Evolutionary conservation across 1,140 invertebrate genomes (phyloP), one percentile per base, ranked within the genome.

Genomic region (Tyrophagus putrescentiae): DNA sequence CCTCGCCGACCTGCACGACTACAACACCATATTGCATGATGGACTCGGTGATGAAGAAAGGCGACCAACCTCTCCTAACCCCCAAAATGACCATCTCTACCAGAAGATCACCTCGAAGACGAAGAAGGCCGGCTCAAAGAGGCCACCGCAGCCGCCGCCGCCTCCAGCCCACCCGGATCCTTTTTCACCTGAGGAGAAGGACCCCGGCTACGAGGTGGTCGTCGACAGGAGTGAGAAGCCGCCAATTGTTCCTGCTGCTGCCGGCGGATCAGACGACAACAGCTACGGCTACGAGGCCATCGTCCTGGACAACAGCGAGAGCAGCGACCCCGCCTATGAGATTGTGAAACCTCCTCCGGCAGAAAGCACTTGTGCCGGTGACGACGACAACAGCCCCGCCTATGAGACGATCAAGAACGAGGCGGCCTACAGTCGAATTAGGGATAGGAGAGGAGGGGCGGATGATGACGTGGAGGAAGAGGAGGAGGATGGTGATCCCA

Each of bases 171-270:
- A 60, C 21, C 28, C 44, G 13, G 45, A 60, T n/a, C 21, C 33
- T 53, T 60, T 32, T 36, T 28, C 29, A 18, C 18, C 29, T 16
- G 27, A 18, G 21, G 56, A 59, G 3, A n/a, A 52, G 16, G 54
- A 59, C 34, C 61, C 61, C 4, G 32, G 45, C 27, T 62, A 62
- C 56, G 61, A 60, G 39, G 34, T 34, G n/a, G 57, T 62, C 11
- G 18, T 33, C 7, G 54, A 62, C 59, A 60, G 44, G 27, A 6
- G 5, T 16, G 42, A 52, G 13, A 27, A 21, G 11, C 11, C 18
- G 4, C 6, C 11, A 16, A 21, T 57, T 42, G 16, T 2, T 33
- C 5, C 13, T 32, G 28, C 13, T 18, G 60, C 54, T 18, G 21
- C n/a, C 29, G 48, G 31, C 29, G 27, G 29, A 9, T 34, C 18